Conservation (phyloP, 2,113 vertebrate species). For the Atrichornis clamosus region DNA sequence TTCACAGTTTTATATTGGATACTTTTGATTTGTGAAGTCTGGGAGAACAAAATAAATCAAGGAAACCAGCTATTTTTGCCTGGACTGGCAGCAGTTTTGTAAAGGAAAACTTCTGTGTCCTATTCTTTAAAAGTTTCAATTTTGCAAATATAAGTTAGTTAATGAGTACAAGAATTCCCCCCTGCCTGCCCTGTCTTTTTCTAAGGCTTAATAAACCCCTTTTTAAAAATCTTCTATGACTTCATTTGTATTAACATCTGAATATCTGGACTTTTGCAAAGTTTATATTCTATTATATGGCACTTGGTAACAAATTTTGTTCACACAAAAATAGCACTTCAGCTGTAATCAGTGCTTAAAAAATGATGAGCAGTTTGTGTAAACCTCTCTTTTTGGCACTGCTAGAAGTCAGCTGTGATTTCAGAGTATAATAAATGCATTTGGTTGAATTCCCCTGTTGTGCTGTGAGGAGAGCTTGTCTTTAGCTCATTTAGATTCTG, state of each 20-base stretch:
- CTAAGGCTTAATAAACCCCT: neutral
- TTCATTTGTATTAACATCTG: neutral
- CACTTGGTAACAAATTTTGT: neutral
- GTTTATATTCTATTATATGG: neutral
- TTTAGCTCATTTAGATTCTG: slow-evolving; percentile 66
- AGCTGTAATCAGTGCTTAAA: slow-evolving; percentile 53
- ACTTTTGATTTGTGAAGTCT: neutral
- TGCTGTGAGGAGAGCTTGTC: slow-evolving; percentile 43
- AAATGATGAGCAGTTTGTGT: slow-evolving; percentile 50
- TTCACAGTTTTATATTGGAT: neutral
- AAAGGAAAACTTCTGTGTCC: neutral
- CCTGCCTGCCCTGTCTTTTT: neutral
- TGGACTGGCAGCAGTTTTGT: neutral
- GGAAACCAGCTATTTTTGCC: neutral
- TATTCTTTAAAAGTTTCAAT: neutral
- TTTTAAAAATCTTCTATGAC: neutral
- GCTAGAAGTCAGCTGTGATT: slow-evolving; percentile 66
- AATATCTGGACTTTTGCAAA: neutral
- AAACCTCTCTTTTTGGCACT: slow-evolving; percentile 54
- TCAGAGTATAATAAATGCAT: slow-evolving; percentile 63
- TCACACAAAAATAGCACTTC: slow-evolving; percentile 18
- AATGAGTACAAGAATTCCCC: neutral
- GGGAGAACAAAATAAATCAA: neutral
- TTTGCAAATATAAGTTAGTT: neutral
- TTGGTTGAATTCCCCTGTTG: slow-evolving; percentile 52